phyloP scores from a whole-genome alignment of 2,113 vertebrate species.

The Glaucomys volans region DNA sequence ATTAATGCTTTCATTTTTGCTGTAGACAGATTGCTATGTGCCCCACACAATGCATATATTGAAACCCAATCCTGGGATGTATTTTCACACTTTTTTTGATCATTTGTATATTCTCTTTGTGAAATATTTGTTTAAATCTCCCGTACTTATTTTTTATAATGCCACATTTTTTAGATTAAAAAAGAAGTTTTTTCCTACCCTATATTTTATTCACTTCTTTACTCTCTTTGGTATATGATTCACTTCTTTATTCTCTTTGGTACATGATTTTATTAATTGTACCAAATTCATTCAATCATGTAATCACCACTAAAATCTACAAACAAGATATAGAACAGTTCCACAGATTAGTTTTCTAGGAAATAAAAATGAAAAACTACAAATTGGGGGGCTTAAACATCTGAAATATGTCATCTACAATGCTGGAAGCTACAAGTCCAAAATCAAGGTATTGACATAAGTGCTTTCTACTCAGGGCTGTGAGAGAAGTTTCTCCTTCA shows the following conservation, averaged over 20 bases:
- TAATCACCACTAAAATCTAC: background rate
- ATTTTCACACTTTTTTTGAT: background rate
- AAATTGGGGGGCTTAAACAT: background rate
- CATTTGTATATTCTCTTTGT: background rate
- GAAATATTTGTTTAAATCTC: background rate
- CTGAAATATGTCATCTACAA: too few relatives aligned
- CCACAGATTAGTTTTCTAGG: background rate
- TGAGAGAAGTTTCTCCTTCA: too few relatives aligned
- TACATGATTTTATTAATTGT: background rate
- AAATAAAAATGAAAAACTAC: background rate
- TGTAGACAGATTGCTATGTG: too few relatives aligned
- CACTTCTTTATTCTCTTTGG: background rate
- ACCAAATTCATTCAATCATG: background rate
- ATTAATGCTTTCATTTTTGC: too few relatives aligned
- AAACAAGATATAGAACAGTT: background rate
- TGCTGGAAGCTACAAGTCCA: too few relatives aligned
- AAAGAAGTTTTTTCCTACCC: background rate
- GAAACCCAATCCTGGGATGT: too few relatives aligned
- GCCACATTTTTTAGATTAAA: background rate
- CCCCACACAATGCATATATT: too few relatives aligned
- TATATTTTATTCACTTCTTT: background rate
- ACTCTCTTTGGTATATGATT: background rate
- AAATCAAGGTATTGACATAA: too few relatives aligned
- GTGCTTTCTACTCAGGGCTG: too few relatives aligned
- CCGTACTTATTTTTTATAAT: background rate